Base-by-base conservation (phyloP, 2,797 vertebrate genomes). In the Hephaestus fuliginosus region DNA sequence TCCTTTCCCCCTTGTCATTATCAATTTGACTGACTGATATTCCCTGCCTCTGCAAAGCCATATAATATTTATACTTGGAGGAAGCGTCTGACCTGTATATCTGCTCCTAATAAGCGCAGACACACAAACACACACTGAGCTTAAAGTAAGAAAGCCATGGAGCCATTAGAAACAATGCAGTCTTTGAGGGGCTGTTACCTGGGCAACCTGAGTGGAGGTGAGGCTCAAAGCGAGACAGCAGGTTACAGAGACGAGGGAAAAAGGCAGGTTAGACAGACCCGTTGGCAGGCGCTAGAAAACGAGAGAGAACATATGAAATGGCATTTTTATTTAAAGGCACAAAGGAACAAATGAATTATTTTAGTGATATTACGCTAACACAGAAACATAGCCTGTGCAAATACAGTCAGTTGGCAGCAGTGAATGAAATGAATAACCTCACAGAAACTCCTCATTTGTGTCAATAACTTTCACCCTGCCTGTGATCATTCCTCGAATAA, bases 121-220 rank as follows among this genome's bases (percentile, higher is more conserved):
- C 58, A 65, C 58, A 65, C 71, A 85, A 64, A 86, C 74, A 83
- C 81, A 83, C 76, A 67, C 30, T 49, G 68, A 74, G 74, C 68
- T 86, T 77, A 84, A 89, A 91, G 85, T 74, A 74, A 88, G 83
- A 89, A 86, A 93, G 83, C 83, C 75, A 92, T 81, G 82, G 83
- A 92, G 92, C 82, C 91, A 87, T 93, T 94, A 94, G 93, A 95
- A 95, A 94, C 93, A 92, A 89, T 88, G 83, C 82, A 83, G 94
- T 93, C 93, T 94, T 95, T 92, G 91, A 93, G 93, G 91, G 90
- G 78, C 92, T 81, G 96, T 96, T 96, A 94, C 95, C 95, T 93
- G 91, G 95, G 95, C 92, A 96, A 96, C 95, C 66, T 86, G 91
- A 90, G 83, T 87, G 61, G 86, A 96, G 94, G 93, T 95, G 92